These are phyloP conservation scores for Reticulitermes speratus DNA, from an alignment of 1,140 invertebrate species.

Conservation along the genomic window DNA sequence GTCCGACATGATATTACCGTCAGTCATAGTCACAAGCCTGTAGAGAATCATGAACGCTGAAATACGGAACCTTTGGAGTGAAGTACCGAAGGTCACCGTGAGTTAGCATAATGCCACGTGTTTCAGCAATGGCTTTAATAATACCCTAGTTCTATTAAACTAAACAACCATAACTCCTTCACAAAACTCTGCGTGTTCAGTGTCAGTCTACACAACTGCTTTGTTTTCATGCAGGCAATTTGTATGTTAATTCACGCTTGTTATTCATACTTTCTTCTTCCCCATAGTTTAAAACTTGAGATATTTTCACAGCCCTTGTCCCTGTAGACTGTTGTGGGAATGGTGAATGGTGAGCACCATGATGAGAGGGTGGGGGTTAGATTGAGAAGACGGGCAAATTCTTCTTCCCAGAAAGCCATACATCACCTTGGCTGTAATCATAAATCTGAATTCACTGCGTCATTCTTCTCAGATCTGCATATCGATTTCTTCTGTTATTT, in stretches of 20 bases:
- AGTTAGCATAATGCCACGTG: too few relatives aligned
- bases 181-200: too few relatives aligned
- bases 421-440: not conserved
- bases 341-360: not conserved
- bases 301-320: not conserved
- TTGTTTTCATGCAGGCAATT: not conserved
- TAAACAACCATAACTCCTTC: too few relatives aligned
- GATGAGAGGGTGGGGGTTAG: not conserved
- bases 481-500: not conserved
- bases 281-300: not conserved
- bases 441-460: not conserved
- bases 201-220: too few relatives aligned
- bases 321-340: not conserved
- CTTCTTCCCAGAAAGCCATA: not conserved
- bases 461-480: not conserved
- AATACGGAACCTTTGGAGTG: too few relatives aligned
- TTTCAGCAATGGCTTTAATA: too few relatives aligned
- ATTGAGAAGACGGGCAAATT: conserved; percentile 11
- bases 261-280: not conserved
- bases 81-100: too few relatives aligned
- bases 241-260: not conserved
- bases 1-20: too few relatives aligned
- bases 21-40: too few relatives aligned
- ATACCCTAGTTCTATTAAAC: too few relatives aligned
- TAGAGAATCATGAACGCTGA: too few relatives aligned